Evolutionary conservation across 2,797 vertebrate genomes (phyloP).

Genomic region (Esox lucius): DNA sequence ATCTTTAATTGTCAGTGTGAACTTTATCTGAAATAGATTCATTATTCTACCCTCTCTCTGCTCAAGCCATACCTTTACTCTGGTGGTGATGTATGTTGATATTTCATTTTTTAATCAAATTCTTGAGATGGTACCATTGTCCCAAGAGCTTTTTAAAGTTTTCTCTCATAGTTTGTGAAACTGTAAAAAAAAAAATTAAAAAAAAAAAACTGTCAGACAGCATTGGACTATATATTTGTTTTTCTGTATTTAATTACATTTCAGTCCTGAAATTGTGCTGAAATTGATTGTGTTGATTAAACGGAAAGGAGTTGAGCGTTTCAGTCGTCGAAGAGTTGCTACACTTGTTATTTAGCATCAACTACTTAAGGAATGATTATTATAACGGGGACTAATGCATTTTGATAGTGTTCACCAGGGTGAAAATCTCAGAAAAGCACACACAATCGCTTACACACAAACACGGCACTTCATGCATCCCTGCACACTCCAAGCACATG

Average conservation of each 20-base stretch:
- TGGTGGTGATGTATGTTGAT: conserved; percentile 1
- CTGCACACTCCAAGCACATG: not conserved
- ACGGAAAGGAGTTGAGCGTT: not conserved
- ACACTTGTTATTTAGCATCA: not conserved
- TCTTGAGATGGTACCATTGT: not conserved
- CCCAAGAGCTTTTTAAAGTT: not conserved
- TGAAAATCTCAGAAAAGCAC: not conserved
- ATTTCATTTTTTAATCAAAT: conserved; percentile 5
- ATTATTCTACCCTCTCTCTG: conserved; percentile 39
- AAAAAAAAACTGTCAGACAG: not conserved
- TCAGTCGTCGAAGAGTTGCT: not conserved
- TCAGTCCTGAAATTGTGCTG: not conserved
- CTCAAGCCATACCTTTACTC: conserved; percentile 12
- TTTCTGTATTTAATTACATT: not conserved
- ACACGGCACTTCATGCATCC: not conserved
- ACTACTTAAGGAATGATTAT: not conserved
- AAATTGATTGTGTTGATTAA: not conserved
- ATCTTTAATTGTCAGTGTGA: conserved; percentile 60
- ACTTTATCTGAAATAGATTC: conserved; percentile 56
- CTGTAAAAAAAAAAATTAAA: conserved; percentile 9
- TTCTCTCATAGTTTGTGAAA: not conserved
- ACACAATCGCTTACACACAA: not conserved
- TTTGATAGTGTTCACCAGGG: not conserved
- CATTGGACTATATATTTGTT: not conserved
- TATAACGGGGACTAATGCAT: not conserved